Evolutionary conservation across 2,888 invertebrate species (phyloP), one percentile per base, ranked within the genome.

Genomic region (Horisme vitalbata): DNA sequence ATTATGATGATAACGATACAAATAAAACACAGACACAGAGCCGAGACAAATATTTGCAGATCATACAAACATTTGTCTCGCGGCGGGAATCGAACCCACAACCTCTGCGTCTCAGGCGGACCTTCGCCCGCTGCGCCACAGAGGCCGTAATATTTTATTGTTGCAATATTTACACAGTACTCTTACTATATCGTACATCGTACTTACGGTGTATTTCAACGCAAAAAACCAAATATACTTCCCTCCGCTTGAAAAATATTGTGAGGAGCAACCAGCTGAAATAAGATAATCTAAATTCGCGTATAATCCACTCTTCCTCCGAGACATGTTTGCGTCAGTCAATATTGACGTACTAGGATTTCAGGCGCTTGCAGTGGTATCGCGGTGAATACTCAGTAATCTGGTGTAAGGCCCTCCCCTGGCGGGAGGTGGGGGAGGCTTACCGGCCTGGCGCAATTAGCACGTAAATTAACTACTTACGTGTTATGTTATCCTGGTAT

Each of bases 401-500:
- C 43, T 38, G 44, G 14, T 32, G 32, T 13, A 11, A 15, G 13
- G 12, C 30, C 21, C 9, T 12, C n/a, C 36, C 21, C 33, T 36
- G 26, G 12, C 12, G 57, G 53, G 61, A 61, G 57, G 67, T 54
- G 67, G 76, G 79, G 68, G 72, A 79, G 80, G 84, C 85, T 82
- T 79, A 79, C 66, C 71, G 68, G 71, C 67, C 66, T 69, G 71
- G 66, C 58, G 74, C 81, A 83, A 86, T 86, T 86, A 85, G 82
- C 84, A 75, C 69, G 74, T 75, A 79, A 83, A 84, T 79, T 78
- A 82, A 80, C 79, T 80, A 77, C 80, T 83, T 67, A 74, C 63
- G 60, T 63, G 56, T 60, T 64, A 72, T 78, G 77, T 66, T 70
- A 68, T 66, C 77, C 74, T 73, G 71, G 75, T 77, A 71, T 63